Evolutionary conservation across 2,113 vertebrate genomes (phyloP), one percentile per base, ranked within the genome.

Genomic region (Sinocyclocheilus grahami): DNA sequence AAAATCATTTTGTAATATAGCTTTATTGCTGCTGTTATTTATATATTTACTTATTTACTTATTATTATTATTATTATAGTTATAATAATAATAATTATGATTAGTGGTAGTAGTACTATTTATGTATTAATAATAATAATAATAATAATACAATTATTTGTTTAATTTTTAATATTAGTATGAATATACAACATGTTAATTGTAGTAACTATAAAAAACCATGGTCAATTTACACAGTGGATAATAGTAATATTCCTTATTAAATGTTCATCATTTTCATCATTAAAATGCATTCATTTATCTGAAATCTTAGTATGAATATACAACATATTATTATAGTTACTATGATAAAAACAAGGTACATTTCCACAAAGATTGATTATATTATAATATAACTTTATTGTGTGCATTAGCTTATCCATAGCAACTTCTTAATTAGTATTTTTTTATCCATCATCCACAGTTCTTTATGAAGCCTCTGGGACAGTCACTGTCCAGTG

Each of bases 391-490:
- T 71, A 71, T 71, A 10, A 4, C 8, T 71, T 20, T 37, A 37
- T 22, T 42, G 37, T 42, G 18, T 5, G 20, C 58, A 22, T 72
- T 39, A 71, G 72, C 39, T 46, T 48, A 13, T 0, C 22, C 39
- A 46, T 3, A 24, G 8, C 37, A 53, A 16, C 7, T 78, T 27
- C 5, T 27, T 77, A 46, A 27, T 46, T 42, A 51, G 24, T 5
- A 80, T 85, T 22, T 78, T 22, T 62, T 10, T 82, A 11, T 89
- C 92, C 78, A 94, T 81, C 91, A 78, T 87, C 91, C 90, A 55
- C 94, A 99, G 98, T 97, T 96, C 93, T 99, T 99, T 90, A 97
- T 99, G 96, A 94, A 91, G 76, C 98, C 98, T 30, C 92, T 99
- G 90, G 96, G 94, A 92, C 95, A 95, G 85, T 98, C 97, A 91